Evolutionary conservation across 23 tunicate species (phyloP), one percentile per base, ranked within the genome.

Genomic region (Halocynthia aurantium): DNA sequence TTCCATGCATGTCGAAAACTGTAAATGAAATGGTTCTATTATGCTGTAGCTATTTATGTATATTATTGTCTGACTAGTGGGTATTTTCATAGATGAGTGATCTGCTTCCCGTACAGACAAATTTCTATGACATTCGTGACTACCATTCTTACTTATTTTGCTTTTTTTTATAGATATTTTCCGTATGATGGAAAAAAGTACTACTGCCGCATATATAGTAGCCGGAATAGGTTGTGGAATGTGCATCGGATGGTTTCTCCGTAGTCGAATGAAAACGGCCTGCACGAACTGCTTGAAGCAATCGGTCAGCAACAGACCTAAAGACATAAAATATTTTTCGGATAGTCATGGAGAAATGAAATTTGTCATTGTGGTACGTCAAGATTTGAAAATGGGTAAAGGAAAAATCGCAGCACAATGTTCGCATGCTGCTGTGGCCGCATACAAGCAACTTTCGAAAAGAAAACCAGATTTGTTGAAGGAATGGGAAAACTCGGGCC

Each of bases 381-480:
- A 84, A 31, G 96, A 90, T 81, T 65, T 90, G 7, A 90, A 90
- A 76, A 90, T 90, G 96, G 96, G 96, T 0, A 90, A 90, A 75
- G 96, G 96, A 5, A 90, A 90, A 71, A 61, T 90, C 5, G 88
- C 85, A 8, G 96, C 96, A 18, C 96, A 90, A 56, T 90, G 96
- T 75, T 76, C 89, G 5, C 96, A 90, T 90, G 89, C 97, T 60
- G 97, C 97, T 54, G 91, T 91, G 0, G 86, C 93, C 5, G 97
- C 97, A 6, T 85, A 81, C 57, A 91, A 85, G 57, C 70, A 81
- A 70, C 53, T 77, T 13, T 44, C 11, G 8, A 55, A 68, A 8
- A 55, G 84, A 58, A 72, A 85, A 22, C 81, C 62, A 19, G 52
- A 60, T 7, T 67, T 76, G 72, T 69, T 91, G 1, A 61, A 72